Percentiles rank a stretch among this genome's conserved stretches.
phyloP scores from a whole-genome alignment of 53 echinoderm and acorn worm genomes.

The Arbacia lixula region DNA sequence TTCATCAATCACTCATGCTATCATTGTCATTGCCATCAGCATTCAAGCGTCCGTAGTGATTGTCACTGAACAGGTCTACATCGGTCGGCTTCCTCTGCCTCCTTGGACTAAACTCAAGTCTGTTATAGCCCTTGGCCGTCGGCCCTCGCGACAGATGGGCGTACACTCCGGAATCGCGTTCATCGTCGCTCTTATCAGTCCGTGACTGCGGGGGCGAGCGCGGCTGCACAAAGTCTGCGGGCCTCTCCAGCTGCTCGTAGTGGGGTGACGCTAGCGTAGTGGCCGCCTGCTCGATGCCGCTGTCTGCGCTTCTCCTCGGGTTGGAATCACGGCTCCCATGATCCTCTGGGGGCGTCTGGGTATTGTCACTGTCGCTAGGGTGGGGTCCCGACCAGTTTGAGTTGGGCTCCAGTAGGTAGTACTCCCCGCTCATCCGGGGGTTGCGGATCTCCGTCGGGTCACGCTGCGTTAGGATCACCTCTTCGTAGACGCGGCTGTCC shows the following conservation, averaged over 20 bases:
- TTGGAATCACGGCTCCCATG: slow-evolving; percentile 1
- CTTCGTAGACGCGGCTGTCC: slow-evolving; percentile 47
- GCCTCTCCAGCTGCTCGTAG: slow-evolving; percentile 52
- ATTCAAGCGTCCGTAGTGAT: slow-evolving; percentile 37
- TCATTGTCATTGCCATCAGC: slow-evolving; percentile 24
- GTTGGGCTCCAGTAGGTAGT: slow-evolving; percentile 48
- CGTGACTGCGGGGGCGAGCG: slow-evolving; percentile 19
- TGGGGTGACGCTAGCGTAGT: slow-evolving; percentile 8
- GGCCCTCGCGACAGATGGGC: slow-evolving; percentile 29
- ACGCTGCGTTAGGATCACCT: slow-evolving; percentile 6
- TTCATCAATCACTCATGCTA: slow-evolving; percentile 52
- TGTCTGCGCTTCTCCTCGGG: slow-evolving; percentile 40
- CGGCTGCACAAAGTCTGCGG: slow-evolving; percentile 41
- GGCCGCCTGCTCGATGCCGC: slow-evolving; percentile 46
- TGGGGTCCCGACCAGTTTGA: not conserved
- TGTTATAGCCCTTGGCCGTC: slow-evolving; percentile 33
- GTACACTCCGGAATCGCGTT: slow-evolving; percentile 44
- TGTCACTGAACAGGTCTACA: slow-evolving; percentile 37
- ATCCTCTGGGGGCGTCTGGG: not conserved
- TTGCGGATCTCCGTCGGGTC: slow-evolving; percentile 50
- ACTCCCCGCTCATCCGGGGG: slow-evolving; percentile 58
- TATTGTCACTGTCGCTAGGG: not conserved
- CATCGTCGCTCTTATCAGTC: slow-evolving; percentile 35
- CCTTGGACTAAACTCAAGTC: slow-evolving; percentile 46
- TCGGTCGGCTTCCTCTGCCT: slow-evolving; percentile 19